Percentiles rank a stretch among this genome's conserved stretches.
These are phyloP conservation scores for Hemicentrotus pulcherrimus DNA, from an alignment of 35 echinoderm and acorn worm genomes.

Conservation along the genomic window DNA sequence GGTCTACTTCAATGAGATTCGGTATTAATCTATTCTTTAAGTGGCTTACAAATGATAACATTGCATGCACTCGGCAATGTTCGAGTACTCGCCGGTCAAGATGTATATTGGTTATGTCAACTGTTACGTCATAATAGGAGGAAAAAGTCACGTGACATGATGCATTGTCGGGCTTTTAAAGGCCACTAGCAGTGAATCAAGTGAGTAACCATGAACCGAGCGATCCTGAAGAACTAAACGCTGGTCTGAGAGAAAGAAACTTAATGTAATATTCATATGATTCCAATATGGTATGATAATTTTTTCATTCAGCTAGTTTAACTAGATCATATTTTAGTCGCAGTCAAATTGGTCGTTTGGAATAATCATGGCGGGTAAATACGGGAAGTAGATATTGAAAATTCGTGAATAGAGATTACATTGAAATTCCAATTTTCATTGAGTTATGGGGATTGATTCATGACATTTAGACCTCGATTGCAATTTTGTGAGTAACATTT, in stretches of 20 bases:
- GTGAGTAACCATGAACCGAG: too few species aligned
- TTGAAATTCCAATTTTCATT: background rate
- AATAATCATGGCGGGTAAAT: background rate
- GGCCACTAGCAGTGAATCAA: background rate
- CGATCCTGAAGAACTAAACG: too few species aligned
- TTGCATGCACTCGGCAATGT: background rate
- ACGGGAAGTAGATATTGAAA: background rate
- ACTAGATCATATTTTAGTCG: too few species aligned
- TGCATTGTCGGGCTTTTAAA: too few species aligned
- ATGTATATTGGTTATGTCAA: background rate
- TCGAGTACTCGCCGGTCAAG: background rate
- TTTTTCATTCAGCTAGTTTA: too few species aligned
- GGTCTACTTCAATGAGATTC: background rate
- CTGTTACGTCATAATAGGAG: background rate
- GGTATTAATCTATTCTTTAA: background rate
- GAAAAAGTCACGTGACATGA: background rate
- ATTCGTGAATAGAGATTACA: conserved; percentile 4
- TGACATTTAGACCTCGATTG: background rate
- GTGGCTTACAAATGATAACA: background rate
- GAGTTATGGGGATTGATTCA: background rate
- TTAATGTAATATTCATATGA: too few species aligned
- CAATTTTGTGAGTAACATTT: background rate
- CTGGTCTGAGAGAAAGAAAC: too few species aligned
- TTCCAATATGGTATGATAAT: too few species aligned
- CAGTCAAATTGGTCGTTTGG: background rate